Base-by-base conservation (phyloP, 2,113 vertebrate species). In the Cottus gobio region DNA sequence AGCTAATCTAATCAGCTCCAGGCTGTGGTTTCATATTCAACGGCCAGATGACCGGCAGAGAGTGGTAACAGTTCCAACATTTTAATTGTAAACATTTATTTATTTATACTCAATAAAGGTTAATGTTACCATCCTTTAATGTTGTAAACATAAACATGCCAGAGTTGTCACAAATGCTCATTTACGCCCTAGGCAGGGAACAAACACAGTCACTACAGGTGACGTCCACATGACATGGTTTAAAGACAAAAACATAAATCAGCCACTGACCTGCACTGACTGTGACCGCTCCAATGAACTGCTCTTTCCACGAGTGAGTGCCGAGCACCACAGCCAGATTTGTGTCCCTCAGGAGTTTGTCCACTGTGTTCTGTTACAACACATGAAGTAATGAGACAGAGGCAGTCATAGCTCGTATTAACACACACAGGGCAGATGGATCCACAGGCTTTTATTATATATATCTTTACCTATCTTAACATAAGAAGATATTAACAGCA, bases 331-430 rank as follows among this genome's bases (percentile, higher is more conserved):
- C 84, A 2, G 97, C 96, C 93, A 98, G 89, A 84, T 97, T 97
- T 0, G 97, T 96, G 82, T 98, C 96, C 92, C 96, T 97, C 82
- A 98, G 94, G 71, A 98, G 96, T 80, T 97, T 96, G 90, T 98
- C 97, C 90, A 98, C 97, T 0, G 96, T 98, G 89, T 91, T 96
- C 97, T 98, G 91, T 58, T 15, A 48, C 16, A 54, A 80, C 50
- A 83, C 24, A 88, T 64, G 24, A 48, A 46, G 46, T 44, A 31
- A 69, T 31, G 30, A 77, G 46, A n/a, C 3, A 12, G 26, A 77
- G 46, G 24, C 4, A 16, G 60, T 39, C 4, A 60, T 13, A 39
- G 34, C 24, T 80, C 18, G 42, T 28, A 72, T 28, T 39, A 31
- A 20, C 42, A 31, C 13, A 67, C 37, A 68, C 22, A 56, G 22